These are phyloP conservation scores for Torymus texanus DNA, from an alignment of 2,888 invertebrate genomes.

Conservation along the genomic window DNA sequence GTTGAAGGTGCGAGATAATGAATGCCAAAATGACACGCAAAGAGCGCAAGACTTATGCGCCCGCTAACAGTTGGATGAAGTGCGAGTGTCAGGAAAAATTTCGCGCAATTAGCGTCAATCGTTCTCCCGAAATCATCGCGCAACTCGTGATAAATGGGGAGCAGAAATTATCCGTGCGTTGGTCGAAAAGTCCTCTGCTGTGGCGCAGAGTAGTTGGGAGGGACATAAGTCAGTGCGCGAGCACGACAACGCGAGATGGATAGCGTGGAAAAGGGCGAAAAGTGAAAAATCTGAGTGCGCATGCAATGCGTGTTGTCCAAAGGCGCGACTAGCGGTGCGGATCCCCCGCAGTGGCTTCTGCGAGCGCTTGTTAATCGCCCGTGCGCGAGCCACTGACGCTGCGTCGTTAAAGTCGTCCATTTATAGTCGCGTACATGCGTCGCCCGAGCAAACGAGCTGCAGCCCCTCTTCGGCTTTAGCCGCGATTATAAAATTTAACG, in stretches of 20 bases:
- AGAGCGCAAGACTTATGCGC: too few relatives aligned
- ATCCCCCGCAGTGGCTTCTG: conserved; percentile 40
- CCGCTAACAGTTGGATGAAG: not conserved
- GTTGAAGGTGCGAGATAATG: too few relatives aligned
- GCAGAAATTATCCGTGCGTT: conserved; percentile 12
- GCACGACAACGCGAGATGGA: conserved; percentile 21
- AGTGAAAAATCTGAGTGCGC: not conserved
- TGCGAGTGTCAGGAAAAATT: not conserved
- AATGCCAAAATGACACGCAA: too few relatives aligned
- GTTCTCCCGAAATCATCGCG: conserved; percentile 21
- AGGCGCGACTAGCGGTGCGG: conserved; percentile 58
- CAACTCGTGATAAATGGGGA: conserved; percentile 1
- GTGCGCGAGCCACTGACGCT: conserved; percentile 58
- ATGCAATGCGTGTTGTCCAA: not conserved
- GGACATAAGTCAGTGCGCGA: not conserved
- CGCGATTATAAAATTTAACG: conserved; percentile 15
- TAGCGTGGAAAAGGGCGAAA: not conserved
- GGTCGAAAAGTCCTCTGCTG: too few relatives aligned
- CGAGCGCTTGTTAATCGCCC: conserved; percentile 61
- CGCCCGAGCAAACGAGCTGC: not conserved
- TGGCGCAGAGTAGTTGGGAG: not conserved
- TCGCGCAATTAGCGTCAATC: conserved; percentile 45
- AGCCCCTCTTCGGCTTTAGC: not conserved
- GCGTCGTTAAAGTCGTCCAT: conserved; percentile 13
- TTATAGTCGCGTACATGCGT: not conserved